Evolutionary conservation across 2,888 invertebrate species (phyloP), one percentile per base, ranked within the genome.

Genomic region (Drosophila phalerata): DNA sequence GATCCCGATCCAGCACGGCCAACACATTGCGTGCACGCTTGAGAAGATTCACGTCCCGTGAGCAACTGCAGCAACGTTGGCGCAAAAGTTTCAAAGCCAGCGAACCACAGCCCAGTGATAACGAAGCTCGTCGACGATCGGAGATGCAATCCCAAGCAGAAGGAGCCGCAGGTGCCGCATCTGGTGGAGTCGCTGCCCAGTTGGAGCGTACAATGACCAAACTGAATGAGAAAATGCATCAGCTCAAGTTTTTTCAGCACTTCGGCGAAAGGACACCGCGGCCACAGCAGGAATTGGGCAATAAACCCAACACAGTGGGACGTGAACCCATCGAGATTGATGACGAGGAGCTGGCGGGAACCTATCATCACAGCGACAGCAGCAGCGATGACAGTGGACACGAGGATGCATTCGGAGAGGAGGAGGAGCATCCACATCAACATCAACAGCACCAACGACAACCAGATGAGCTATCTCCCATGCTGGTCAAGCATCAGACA

Each of bases 211-310:
- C 91, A 2, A 65, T 91, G 17, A 76, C 84, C 28, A 91, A 89
- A 56, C 74, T 92, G 4, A 91, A 91, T 25, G 90, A 88, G 37
- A 90, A 90, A 49, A 77, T 91, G 77, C 89, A 88, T 4, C 82
- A 89, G 43, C 79, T 91, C 6, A 90, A 90, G 73, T 88, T 86
- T 42, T 90, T 91, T 71, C 61, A 40, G 22, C 48, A 47, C 38
- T 9, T 11, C 11, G 13, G 9, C 15, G 17, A n/a, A 5, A 52
- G 25, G n/a, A 17, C 45, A n/a, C 38, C 13, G 13, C 28, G 28
- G 6, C 0, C 6, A 2, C 37, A 32, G 28, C 42, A 42, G 28
- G 34, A 67, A 17, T 1, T 15, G 42, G 47, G 34, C 38, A 64
- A 72, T 19, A 81, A 80, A 28, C 74, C 73, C 17, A 80, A 77